Conservation (phyloP, 2,888 invertebrate genomes). For the Rhopalosiphum nymphaeae region DNA sequence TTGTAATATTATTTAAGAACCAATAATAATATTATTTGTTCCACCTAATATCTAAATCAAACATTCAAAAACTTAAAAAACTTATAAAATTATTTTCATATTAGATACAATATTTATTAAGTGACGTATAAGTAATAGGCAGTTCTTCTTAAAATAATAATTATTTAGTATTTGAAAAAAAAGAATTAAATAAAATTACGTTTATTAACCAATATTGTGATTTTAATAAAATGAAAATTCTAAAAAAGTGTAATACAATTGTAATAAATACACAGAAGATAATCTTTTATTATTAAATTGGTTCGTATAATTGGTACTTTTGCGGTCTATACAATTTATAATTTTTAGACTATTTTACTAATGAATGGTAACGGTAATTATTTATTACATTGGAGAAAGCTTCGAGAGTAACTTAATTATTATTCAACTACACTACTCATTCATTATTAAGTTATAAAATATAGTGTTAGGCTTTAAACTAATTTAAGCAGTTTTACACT, state of each 20-base stretch:
- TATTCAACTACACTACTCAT: constrained; percentile 29
- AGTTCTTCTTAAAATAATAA: neutral
- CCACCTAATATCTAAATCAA: neutral
- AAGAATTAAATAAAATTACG: neutral
- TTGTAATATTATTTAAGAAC: neutral
- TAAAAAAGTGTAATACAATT: neutral
- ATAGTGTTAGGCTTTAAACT: constrained; percentile 21
- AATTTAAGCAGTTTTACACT: constrained; percentile 43
- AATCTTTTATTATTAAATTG: neutral
- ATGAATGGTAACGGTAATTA: constrained; percentile 55
- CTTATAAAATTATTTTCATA: neutral
- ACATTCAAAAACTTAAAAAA: neutral
- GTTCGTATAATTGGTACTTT: constrained; percentile 15
- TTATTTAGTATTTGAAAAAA: neutral
- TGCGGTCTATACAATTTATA: constrained; percentile 13
- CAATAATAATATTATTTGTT: neutral
- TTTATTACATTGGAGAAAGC: constrained; percentile 54
- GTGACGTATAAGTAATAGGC: neutral
- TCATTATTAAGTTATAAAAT: constrained; percentile 37
- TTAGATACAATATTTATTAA: neutral
- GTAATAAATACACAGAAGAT: neutral
- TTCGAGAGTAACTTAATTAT: constrained; percentile 56
- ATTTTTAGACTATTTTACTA: constrained; percentile 54
- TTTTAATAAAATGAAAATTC: neutral
- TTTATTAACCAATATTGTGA: neutral